Percentiles rank a stretch among this genome's conserved stretches.
phyloP scores from a whole-genome alignment of 2,113 vertebrate genomes.

The Pholis gunnellus region DNA sequence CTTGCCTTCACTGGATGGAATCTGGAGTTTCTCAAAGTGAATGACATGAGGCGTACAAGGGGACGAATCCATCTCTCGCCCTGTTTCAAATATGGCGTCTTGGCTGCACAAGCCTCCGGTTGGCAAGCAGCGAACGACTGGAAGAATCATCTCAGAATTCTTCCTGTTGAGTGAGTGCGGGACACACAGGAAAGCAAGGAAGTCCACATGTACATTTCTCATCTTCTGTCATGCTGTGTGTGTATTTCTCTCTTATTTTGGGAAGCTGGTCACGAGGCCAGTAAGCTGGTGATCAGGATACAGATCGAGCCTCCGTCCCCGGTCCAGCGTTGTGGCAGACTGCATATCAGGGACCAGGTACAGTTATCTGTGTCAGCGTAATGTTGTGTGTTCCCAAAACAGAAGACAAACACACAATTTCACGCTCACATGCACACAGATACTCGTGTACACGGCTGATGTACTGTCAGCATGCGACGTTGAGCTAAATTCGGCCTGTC shows the following conservation, averaged over 20 bases:
- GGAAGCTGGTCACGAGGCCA: conserved; percentile 18
- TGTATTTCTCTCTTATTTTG: neutral
- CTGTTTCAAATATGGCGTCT: conserved; percentile 32
- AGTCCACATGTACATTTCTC: conserved; percentile 40
- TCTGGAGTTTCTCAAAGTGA: conserved; percentile 36
- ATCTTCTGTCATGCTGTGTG: conserved; percentile 20
- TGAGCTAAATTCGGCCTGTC: conserved; percentile 47
- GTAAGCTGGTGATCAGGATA: conserved; percentile 71
- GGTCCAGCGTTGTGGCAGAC: conserved; percentile 21
- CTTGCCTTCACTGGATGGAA: conserved; percentile 26
- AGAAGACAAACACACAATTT: conserved; percentile 14
- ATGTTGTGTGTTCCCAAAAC: conserved; percentile 29
- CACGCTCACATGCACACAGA: neutral
- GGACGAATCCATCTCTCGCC: conserved; percentile 31
- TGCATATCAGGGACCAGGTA: conserved; percentile 36
- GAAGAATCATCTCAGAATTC: conserved; percentile 60
- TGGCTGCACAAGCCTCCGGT: conserved; percentile 54
- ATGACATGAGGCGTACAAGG: conserved; percentile 34
- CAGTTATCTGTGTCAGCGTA: neutral
- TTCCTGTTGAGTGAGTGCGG: conserved; percentile 36
- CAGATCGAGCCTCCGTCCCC: conserved; percentile 45
- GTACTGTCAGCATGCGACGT: conserved; percentile 33
- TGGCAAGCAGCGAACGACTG: conserved; percentile 59
- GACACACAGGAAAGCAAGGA: conserved; percentile 24
- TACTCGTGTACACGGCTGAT: conserved; percentile 28